phyloP scores from a whole-genome alignment of 2,113 vertebrate genomes.

The Eupsittula cactorum region DNA sequence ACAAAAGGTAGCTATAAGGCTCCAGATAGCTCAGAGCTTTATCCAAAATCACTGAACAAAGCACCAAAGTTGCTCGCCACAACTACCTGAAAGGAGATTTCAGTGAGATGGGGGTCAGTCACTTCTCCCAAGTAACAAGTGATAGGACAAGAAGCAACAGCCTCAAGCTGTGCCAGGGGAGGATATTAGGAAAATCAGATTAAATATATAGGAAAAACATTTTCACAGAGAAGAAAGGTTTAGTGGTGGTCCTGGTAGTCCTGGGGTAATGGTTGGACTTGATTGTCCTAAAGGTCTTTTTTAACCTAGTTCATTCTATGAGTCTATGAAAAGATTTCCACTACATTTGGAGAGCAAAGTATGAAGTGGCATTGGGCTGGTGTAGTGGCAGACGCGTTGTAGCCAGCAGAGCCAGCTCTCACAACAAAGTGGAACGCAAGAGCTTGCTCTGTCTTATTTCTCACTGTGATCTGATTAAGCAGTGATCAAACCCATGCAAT shows the following conservation, averaged over 20 bases:
- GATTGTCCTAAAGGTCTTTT: not conserved
- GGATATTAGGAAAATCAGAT: not conserved
- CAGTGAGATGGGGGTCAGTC: not conserved
- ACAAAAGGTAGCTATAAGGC: not conserved
- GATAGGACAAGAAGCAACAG: not conserved
- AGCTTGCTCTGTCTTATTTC: not conserved
- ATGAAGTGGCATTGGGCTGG: not conserved
- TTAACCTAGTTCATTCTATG: not conserved
- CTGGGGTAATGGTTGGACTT: not conserved
- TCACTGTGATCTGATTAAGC: not conserved
- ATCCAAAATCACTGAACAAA: not conserved
- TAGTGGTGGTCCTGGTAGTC: not conserved
- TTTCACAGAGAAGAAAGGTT: not conserved
- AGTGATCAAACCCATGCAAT: not conserved
- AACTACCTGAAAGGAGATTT: not conserved
- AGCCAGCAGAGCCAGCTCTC: not conserved
- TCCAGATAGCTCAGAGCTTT: not conserved
- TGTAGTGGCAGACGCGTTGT: not conserved
- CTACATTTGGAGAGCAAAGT: not conserved
- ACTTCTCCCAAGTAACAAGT: not conserved
- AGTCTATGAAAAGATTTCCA: not conserved
- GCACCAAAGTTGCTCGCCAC: not conserved
- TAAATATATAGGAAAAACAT: not conserved
- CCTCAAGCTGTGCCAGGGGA: not conserved
- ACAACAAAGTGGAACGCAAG: not conserved